Evolutionary conservation across 2,113 vertebrate genomes (phyloP).

Genomic region (Silurus glanis): DNA sequence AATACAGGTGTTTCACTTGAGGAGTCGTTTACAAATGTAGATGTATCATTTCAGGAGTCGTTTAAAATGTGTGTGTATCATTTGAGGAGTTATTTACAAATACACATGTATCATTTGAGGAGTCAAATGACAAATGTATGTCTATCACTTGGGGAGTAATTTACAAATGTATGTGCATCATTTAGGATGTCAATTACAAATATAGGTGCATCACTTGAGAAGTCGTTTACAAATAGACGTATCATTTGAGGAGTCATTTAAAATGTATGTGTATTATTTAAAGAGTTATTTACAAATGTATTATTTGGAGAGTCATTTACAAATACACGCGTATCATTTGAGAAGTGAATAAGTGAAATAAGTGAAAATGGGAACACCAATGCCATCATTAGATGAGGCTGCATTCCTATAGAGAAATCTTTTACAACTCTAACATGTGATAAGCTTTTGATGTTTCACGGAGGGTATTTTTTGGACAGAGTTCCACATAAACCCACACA

Average conservation of each 20-base stretch:
- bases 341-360: neutral
- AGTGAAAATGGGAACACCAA: neutral
- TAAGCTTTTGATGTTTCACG: slow-evolving; percentile 7
- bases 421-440: neutral
- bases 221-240: neutral
- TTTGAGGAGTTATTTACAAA: neutral
- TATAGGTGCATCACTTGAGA: neutral
- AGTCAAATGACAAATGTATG: neutral
- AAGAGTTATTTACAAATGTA: too few relatives aligned
- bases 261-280: too few relatives aligned
- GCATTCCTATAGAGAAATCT: neutral
- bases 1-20: too few relatives aligned
- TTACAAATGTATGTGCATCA: neutral
- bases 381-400: neutral
- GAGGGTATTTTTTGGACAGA: slow-evolving; percentile 16
- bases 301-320: neutral
- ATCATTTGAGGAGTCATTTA: too few relatives aligned
- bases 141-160: neutral
- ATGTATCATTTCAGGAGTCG: neutral
- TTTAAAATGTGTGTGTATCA: neutral
- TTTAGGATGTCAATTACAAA: neutral
- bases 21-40: neutral
- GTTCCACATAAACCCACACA: neutral
- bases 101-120: neutral
- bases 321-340: neutral